A percentile compares a stretch with the other conserved stretches of the same genome.
Evolutionary conservation across 2,888 invertebrate species (phyloP).

Genomic region (Luperina nickerlii): DNA sequence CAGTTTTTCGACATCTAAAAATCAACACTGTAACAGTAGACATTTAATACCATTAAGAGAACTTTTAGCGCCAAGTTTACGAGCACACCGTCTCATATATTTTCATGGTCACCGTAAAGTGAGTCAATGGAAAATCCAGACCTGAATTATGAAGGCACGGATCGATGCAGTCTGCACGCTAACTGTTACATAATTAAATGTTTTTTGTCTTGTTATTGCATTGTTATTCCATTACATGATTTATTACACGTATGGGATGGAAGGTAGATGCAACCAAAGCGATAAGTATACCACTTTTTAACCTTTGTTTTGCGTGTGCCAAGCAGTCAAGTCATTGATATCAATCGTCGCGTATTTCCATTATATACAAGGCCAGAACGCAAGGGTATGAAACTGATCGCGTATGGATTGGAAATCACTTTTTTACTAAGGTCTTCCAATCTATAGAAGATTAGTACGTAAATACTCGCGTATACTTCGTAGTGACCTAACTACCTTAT

Average conservation of each 20-base stretch:
- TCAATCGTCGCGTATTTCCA: not conserved
- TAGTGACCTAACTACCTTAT: too few species aligned
- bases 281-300: conserved; percentile 2
- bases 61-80: conserved; percentile 30
- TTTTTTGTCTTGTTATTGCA: conserved; percentile 47
- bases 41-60: conserved; percentile 19
- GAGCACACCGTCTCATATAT: conserved; percentile 9
- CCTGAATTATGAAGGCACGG: conserved; percentile 72
- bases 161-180: conserved; percentile 76
- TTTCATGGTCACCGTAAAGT: conserved; percentile 62
- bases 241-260: not conserved
- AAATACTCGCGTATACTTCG: too few species aligned
- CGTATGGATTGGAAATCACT: too few species aligned
- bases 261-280: not conserved
- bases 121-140: conserved; percentile 73
- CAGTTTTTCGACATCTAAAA: not conserved
- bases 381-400: too few species aligned
- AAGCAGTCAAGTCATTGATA: not conserved
- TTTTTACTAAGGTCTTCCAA: too few species aligned
- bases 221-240: conserved; percentile 16
- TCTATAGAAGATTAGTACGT: too few species aligned
- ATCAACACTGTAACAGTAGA: conserved; percentile 1
- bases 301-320: not conserved
- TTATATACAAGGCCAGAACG: too few species aligned
- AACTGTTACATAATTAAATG: conserved; percentile 62